Base-by-base conservation (phyloP, 2,888 invertebrate genomes). In the Sturmia bella region DNA sequence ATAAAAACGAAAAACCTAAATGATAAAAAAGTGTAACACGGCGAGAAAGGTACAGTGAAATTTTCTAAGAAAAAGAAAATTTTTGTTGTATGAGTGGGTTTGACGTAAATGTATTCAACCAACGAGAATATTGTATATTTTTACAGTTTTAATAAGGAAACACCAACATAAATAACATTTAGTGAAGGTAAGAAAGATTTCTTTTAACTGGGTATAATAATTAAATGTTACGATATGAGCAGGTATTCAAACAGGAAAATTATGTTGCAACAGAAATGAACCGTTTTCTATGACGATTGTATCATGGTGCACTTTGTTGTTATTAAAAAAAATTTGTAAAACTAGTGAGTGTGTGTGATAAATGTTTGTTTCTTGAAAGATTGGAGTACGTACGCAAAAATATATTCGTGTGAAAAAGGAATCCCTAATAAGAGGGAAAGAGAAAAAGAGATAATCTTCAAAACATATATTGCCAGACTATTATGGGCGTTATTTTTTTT, bases 321-420 rank as follows among this genome's bases (percentile, higher is more conserved):
- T 59, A 56, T 59, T 43, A 43, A 59, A 41, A 43, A 61, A 72
- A 72, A 48, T 59, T 39, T 73, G 64, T 77, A 50, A 45, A 57
- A 37, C 13, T 57, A 80, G 64, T 80, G 83, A 50, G 56, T 70
- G 54, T 76, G 66, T 64, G 27, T 56, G 41, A n/a, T 63, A 15
- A 66, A 59, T 43, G 15, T 39, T 48, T 69, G 17, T 80, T 48
- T 41, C n/a, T 64, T 68, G 32, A 73, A n/a, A 72, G 68, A 69
- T 70, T 68, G 75, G 64, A 81, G 73, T 72, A 73, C 83, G 80
- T 78, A 80, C 74, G 78, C 78, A 82, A 82, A 82, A 77, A 68
- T 32, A 63, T 48, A 37, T 72, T 32, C n/a, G 27, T 56, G 39
- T 52, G 21, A 69, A 63, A 75, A 69, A 61, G 37, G 52, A 56